phyloP scores from a whole-genome alignment of 2,888 invertebrate genomes.

The Lasioglossum leucozonium region DNA sequence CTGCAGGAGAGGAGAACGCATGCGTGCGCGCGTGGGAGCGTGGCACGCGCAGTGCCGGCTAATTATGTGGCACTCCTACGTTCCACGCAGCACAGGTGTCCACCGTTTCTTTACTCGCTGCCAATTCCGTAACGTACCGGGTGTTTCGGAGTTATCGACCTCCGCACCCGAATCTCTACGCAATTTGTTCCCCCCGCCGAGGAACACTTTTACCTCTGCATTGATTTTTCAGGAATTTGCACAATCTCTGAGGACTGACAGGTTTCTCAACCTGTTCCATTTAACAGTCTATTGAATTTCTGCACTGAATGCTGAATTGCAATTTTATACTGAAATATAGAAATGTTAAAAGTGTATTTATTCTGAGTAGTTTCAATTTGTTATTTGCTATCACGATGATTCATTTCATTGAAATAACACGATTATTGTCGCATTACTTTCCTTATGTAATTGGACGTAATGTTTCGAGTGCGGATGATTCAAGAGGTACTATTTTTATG shows the following conservation, averaged over 20 bases:
- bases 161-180: background rate
- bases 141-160: constrained; percentile 59
- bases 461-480: too few species aligned
- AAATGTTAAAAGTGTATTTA: background rate
- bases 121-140: constrained; percentile 74
- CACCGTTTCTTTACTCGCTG: constrained; percentile 69
- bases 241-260: background rate
- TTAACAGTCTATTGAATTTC: background rate
- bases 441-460: too few species aligned
- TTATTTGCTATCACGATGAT: too few species aligned
- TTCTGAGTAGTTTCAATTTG: too few species aligned
- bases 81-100: constrained; percentile 79
- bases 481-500: background rate
- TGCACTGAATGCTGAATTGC: background rate
- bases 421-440: too few species aligned
- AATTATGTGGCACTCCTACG: constrained; percentile 76
- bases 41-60: constrained; percentile 71
- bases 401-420: too few species aligned
- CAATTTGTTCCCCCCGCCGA: background rate
- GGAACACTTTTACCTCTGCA: background rate
- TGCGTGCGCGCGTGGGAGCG: constrained; percentile 65
- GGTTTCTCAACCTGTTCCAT: background rate
- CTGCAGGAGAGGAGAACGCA: constrained; percentile 46
- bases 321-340: background rate
- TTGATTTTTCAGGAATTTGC: background rate